Conservation (phyloP, 1,140 invertebrate species). For the Saxidomus purpurata region DNA sequence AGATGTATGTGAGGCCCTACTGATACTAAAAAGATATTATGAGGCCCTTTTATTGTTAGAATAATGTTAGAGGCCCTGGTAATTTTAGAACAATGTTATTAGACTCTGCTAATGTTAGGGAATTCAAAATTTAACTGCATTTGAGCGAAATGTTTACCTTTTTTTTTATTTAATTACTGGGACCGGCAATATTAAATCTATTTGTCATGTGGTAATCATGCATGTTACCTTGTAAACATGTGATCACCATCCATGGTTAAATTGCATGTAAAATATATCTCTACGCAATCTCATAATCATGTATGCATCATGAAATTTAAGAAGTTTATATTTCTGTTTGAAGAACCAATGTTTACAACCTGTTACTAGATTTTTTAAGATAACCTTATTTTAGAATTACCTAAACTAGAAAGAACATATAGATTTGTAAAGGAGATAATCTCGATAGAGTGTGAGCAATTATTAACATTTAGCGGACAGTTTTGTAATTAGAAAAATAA, state of each 20-base stretch:
- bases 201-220: too few relatives aligned
- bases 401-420: not conserved
- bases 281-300: not conserved
- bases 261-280: not conserved
- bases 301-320: not conserved
- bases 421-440: not conserved
- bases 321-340: not conserved
- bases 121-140: too few relatives aligned
- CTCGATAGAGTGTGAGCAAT: not conserved
- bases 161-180: too few relatives aligned
- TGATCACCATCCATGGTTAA: not conserved
- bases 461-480: not conserved
- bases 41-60: too few relatives aligned
- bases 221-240: too few relatives aligned
- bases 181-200: too few relatives aligned
- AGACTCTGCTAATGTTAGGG: too few relatives aligned
- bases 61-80: too few relatives aligned
- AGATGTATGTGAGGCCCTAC: too few relatives aligned
- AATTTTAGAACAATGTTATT: too few relatives aligned
- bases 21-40: too few relatives aligned
- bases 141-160: too few relatives aligned
- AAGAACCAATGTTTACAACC: not conserved
- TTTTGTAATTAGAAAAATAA: slow-evolving; percentile 9
- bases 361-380: not conserved
- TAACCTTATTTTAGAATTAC: not conserved